These are phyloP conservation scores for Tetramorium parvispinum DNA, from an alignment of 1,140 invertebrate species.

Conservation along the genomic window DNA sequence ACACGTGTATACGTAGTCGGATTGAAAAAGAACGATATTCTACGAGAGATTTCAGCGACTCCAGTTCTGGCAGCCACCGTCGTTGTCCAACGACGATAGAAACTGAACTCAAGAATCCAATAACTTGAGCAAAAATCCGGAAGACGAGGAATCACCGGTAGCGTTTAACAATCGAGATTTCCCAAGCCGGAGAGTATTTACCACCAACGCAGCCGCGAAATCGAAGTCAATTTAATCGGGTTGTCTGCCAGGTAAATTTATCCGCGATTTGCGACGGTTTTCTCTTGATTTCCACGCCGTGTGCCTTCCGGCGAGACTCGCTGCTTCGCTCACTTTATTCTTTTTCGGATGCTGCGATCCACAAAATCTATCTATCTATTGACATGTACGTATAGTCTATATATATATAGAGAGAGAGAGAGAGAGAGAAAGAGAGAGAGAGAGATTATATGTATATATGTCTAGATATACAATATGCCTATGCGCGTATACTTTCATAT, in stretches of 20 bases:
- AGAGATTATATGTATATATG: too few species aligned
- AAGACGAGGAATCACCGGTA: conserved; percentile 40
- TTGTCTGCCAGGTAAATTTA: conserved; percentile 48
- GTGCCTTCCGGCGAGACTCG: conserved; percentile 3
- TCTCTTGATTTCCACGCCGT: conserved; percentile 41
- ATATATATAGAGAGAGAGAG: too few species aligned
- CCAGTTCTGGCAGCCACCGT: background rate
- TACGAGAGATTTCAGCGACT: conserved; percentile 47
- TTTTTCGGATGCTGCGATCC: background rate
- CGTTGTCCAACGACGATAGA: conserved; percentile 5
- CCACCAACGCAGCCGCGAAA: conserved; percentile 1
- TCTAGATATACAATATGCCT: background rate
- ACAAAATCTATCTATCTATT: background rate
- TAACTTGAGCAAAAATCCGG: conserved; percentile 56
- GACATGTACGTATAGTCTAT: background rate
- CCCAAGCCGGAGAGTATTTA: conserved; percentile 37
- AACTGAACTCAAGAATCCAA: conserved; percentile 49
- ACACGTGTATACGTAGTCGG: conserved; percentile 38
- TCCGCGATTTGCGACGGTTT: conserved; percentile 49
- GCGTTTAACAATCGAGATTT: conserved; percentile 54
- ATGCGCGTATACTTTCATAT: background rate
- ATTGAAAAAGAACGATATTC: conserved; percentile 60
- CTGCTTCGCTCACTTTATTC: background rate
- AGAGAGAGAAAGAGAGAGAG: too few species aligned
- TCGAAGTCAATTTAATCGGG: conserved; percentile 60